phyloP scores from a whole-genome alignment of 2,888 invertebrate species.

The Bembecia ichneumoniformis region DNA sequence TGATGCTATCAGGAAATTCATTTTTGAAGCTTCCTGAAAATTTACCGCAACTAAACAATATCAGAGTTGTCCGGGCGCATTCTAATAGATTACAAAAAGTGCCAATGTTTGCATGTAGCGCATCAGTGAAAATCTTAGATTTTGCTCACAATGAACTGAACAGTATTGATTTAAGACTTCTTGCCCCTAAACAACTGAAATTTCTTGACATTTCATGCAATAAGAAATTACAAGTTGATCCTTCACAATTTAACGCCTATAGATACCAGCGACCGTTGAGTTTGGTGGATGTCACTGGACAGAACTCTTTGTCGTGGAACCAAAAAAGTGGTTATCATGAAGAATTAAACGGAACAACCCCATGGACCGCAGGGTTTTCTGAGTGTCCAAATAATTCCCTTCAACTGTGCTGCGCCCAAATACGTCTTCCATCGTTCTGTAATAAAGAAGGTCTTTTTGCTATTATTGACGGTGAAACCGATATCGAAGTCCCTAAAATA shows the following conservation, averaged over 20 bases:
- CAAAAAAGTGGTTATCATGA: slow-evolving; percentile 65
- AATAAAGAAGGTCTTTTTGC: slow-evolving; percentile 87
- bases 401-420: slow-evolving; percentile 83
- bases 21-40: slow-evolving; percentile 82
- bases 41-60: slow-evolving; percentile 78
- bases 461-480: slow-evolving; percentile 85
- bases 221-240: slow-evolving; percentile 84
- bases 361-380: slow-evolving; percentile 88
- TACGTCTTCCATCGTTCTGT: slow-evolving; percentile 83
- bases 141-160: slow-evolving; percentile 89
- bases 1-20: slow-evolving; percentile 86
- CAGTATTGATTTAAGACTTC: slow-evolving; percentile 79
- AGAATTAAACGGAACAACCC: slow-evolving; percentile 71
- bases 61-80: slow-evolving; percentile 84
- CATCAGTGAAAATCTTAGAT: slow-evolving; percentile 83
- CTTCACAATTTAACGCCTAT: slow-evolving; percentile 84
- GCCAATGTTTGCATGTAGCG: slow-evolving; percentile 82
- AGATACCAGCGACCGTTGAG: slow-evolving; percentile 85
- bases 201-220: slow-evolving; percentile 90
- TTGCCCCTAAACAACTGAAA: slow-evolving; percentile 86
- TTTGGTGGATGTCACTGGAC: slow-evolving; percentile 87
- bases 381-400: slow-evolving; percentile 84
- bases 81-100: slow-evolving; percentile 83
- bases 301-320: slow-evolving; percentile 77
- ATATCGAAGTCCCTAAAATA: slow-evolving; percentile 77